Conservation (phyloP, 1,140 invertebrate genomes). For the Drosophila orena region DNA sequence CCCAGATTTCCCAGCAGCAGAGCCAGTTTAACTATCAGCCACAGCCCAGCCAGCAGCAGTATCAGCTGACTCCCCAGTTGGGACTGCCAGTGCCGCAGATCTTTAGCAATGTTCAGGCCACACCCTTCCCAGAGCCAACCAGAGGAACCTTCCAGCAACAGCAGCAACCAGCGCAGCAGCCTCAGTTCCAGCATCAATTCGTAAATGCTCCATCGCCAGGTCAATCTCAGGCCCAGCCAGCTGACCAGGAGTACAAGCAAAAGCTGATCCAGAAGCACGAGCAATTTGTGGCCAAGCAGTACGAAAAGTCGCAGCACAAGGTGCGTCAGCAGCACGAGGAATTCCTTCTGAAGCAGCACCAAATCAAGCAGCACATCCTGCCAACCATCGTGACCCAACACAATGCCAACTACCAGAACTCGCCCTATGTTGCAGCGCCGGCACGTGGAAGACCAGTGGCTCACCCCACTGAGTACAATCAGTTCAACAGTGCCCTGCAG, state of each 20-base stretch:
- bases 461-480: constrained; percentile 84
- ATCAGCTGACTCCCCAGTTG: constrained; percentile 66
- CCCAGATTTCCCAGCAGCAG: constrained; percentile 73
- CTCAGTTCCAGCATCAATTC: constrained; percentile 85
- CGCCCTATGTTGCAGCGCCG: constrained; percentile 55
- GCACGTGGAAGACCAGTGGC: constrained; percentile 76
- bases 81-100: constrained; percentile 73
- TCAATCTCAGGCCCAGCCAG: constrained; percentile 84
- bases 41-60: constrained; percentile 49
- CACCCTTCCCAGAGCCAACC: constrained; percentile 80
- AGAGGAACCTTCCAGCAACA: constrained; percentile 58
- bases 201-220: constrained; percentile 84
- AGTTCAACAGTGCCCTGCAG: constrained; percentile 85
- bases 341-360: constrained; percentile 87
- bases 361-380: constrained; percentile 86
- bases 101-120: constrained; percentile 75
- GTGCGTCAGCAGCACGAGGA: constrained; percentile 88
- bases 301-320: constrained; percentile 89
- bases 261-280: constrained; percentile 89
- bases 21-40: constrained; percentile 31
- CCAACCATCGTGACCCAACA: constrained; percentile 75
- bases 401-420: constrained; percentile 74
- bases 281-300: constrained; percentile 89
- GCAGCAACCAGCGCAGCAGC: constrained; percentile 83
- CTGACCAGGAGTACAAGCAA: constrained; percentile 86